Conservation (phyloP, 2,113 vertebrate species). For the Clupea harengus region DNA sequence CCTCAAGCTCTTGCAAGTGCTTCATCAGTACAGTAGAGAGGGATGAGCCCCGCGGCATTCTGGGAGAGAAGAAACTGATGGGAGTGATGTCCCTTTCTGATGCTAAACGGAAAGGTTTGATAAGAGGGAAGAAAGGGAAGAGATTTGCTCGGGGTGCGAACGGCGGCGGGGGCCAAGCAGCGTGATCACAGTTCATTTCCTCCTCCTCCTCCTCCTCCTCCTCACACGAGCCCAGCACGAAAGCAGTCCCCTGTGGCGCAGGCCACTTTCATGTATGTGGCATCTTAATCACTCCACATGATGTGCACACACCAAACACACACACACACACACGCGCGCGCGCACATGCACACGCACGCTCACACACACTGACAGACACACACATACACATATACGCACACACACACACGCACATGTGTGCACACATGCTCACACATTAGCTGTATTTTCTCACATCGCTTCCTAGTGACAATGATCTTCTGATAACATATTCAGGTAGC, state of each 20-base stretch:
- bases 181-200: conserved; percentile 42
- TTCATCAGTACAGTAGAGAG: neutral
- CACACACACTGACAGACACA: neutral
- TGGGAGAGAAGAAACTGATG: neutral
- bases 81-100: neutral
- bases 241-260: neutral
- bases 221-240: neutral
- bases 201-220: neutral
- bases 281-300: neutral
- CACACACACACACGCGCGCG: neutral
- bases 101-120: neutral
- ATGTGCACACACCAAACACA: neutral
- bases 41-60: neutral
- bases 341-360: neutral
- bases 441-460: neutral
- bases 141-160: neutral
- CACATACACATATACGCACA: neutral
- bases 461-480: neutral
- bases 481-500: neutral
- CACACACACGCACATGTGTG: neutral
- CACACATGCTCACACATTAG: neutral
- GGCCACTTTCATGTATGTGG: conserved; percentile 7
- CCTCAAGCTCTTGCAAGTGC: neutral
- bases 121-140: neutral
- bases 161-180: neutral